Evolutionary conservation across 2,888 invertebrate species (phyloP).

Genomic region (Lithosia quadra): DNA sequence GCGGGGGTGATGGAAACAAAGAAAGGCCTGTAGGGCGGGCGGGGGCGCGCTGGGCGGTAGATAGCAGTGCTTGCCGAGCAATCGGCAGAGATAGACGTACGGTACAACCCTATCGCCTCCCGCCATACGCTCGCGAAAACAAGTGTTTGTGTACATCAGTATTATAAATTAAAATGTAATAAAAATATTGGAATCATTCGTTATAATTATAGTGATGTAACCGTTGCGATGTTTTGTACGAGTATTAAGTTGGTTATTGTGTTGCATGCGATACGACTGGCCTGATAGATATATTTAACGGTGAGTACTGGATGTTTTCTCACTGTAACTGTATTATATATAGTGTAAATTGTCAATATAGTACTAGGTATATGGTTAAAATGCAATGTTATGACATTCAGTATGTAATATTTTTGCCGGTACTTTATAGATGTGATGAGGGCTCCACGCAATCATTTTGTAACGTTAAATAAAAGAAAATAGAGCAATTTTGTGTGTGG

Average conservation of each 20-base stretch:
- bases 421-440: not conserved
- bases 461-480: not conserved
- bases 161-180: constrained; percentile 34
- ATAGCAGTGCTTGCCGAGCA: constrained; percentile 74
- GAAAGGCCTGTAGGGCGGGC: constrained; percentile 80
- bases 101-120: constrained; percentile 39
- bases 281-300: constrained; percentile 57
- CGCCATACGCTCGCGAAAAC: constrained; percentile 54
- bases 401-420: too few relatives aligned
- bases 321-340: constrained; percentile 20
- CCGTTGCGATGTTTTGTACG: constrained; percentile 62
- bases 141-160: constrained; percentile 64
- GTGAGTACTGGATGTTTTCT: constrained; percentile 46
- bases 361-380: not conserved
- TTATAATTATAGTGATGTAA: constrained; percentile 37
- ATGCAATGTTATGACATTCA: not conserved
- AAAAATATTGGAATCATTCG: constrained; percentile 23
- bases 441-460: not conserved
- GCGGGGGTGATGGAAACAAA: constrained; percentile 81
- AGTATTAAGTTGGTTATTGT: constrained; percentile 37
- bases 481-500: not conserved
- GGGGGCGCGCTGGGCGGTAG: constrained; percentile 70
- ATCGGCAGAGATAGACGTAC: constrained; percentile 65
- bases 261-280: constrained; percentile 47
- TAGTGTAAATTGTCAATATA: not conserved